These are phyloP conservation scores for Excalfactoria chinensis DNA, from an alignment of 2,113 vertebrate species.

Conservation along the genomic window DNA sequence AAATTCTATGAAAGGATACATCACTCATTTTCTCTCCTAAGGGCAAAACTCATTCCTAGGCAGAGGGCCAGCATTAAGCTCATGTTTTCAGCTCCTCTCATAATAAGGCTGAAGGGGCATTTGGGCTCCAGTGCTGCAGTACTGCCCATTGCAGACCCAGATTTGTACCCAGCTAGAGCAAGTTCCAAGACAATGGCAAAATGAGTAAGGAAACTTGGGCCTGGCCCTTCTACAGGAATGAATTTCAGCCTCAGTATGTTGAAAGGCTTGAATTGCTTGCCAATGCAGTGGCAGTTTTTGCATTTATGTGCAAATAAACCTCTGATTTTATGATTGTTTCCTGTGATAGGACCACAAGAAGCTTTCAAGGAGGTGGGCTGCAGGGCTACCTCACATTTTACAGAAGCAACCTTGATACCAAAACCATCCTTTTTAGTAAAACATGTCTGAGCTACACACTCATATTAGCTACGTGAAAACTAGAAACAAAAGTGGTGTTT, in stretches of 20 bases:
- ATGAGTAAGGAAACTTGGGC: not conserved
- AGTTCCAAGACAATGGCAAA: not conserved
- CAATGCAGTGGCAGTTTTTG: not conserved
- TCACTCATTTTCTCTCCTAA: not conserved
- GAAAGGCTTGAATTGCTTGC: not conserved
- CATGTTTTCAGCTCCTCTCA: not conserved
- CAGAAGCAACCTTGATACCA: slow-evolving; percentile 13
- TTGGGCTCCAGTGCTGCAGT: not conserved
- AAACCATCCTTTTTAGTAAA: not conserved
- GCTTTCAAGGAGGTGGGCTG: slow-evolving; percentile 23
- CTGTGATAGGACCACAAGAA: not conserved
- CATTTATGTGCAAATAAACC: not conserved
- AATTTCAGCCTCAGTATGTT: slow-evolving; percentile 31
- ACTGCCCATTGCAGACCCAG: not conserved
- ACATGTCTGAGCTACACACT: not conserved
- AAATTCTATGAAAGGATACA: slow-evolving; percentile 1
- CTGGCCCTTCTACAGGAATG: slow-evolving; percentile 46
- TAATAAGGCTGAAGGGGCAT: not conserved
- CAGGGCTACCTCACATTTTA: slow-evolving; percentile 7
- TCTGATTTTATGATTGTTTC: not conserved
- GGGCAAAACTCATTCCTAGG: slow-evolving; percentile 50
- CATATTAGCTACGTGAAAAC: not conserved
- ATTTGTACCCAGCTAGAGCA: not conserved
- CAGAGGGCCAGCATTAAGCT: not conserved
- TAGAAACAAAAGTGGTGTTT: not conserved